phyloP scores from a whole-genome alignment of 2,888 invertebrate species.

The Pedicia rivosa region DNA sequence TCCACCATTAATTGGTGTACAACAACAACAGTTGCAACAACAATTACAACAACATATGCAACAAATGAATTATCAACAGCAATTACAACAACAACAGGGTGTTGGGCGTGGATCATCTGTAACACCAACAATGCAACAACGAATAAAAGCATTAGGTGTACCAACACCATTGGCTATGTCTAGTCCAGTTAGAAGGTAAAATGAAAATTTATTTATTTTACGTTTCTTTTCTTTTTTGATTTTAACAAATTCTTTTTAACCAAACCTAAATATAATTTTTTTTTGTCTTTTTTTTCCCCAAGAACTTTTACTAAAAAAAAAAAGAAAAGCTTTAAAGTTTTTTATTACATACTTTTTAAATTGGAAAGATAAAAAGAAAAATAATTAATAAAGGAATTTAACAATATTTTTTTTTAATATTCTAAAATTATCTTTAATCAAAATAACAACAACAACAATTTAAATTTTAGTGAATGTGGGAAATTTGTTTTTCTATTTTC shows the following conservation, averaged over 20 bases:
- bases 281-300: too few species aligned
- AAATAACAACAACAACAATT: too few species aligned
- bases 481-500: too few species aligned
- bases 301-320: too few species aligned
- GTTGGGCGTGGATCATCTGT: slow-evolving; percentile 27
- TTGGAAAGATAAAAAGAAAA: too few species aligned
- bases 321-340: too few species aligned
- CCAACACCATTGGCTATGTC: slow-evolving; percentile 77
- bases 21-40: slow-evolving; percentile 44
- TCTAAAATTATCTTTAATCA: too few species aligned
- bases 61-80: slow-evolving; percentile 21
- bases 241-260: slow-evolving; percentile 5
- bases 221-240: slow-evolving; percentile 4
- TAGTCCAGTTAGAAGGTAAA: slow-evolving; percentile 75
- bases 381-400: too few species aligned
- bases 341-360: too few species aligned
- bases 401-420: too few species aligned
- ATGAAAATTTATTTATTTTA: slow-evolving; percentile 7
- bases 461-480: too few species aligned
- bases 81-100: slow-evolving; percentile 16
- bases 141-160: slow-evolving; percentile 78
- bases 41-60: slow-evolving; percentile 14
- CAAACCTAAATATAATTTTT: slow-evolving; percentile 1
- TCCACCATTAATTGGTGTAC: slow-evolving; percentile 28
- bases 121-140: slow-evolving; percentile 79